These are phyloP conservation scores for Adelphocoris suturalis DNA, from an alignment of 2,888 invertebrate genomes.

Conservation along the genomic window DNA sequence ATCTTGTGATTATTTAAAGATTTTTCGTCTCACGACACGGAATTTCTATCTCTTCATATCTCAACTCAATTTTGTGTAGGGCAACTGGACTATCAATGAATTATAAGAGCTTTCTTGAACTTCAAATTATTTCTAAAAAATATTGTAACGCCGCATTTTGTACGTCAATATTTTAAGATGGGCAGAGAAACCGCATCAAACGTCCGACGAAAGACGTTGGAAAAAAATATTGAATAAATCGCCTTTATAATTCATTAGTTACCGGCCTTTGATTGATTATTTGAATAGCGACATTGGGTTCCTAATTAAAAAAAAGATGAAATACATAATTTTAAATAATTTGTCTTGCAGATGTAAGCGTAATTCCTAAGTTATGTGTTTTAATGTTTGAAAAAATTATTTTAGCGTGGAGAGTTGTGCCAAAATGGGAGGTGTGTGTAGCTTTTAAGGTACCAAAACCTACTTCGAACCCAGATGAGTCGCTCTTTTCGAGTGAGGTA, in stretches of 20 bases:
- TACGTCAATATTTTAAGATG: conserved; percentile 40
- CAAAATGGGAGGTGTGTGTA: conserved; percentile 71
- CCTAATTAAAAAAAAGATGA: conserved; percentile 46
- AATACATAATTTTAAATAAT: conserved; percentile 45
- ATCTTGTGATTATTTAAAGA: neutral
- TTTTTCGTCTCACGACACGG: neutral
- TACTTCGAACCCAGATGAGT: neutral
- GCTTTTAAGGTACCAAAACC: conserved; percentile 24
- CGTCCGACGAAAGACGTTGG: conserved; percentile 3
- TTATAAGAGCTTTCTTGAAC: conserved; percentile 64
- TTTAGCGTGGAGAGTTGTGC: conserved; percentile 72
- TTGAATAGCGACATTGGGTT: conserved; percentile 63
- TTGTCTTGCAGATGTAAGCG: neutral
- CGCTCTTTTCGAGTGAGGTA: neutral
- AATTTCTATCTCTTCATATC: neutral
- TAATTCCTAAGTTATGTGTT: conserved; percentile 9
- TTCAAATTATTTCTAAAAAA: conserved; percentile 34
- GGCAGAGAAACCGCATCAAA: neutral
- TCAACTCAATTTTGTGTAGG: conserved; percentile 40
- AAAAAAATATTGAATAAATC: conserved; percentile 19
- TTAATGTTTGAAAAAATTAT: conserved; percentile 47
- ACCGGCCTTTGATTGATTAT: conserved; percentile 66
- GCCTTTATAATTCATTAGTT: conserved; percentile 69
- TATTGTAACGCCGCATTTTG: conserved; percentile 44
- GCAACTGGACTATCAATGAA: conserved; percentile 68